Evolutionary conservation across 2,888 invertebrate species (phyloP).

Genomic region (Agelastica alni): DNA sequence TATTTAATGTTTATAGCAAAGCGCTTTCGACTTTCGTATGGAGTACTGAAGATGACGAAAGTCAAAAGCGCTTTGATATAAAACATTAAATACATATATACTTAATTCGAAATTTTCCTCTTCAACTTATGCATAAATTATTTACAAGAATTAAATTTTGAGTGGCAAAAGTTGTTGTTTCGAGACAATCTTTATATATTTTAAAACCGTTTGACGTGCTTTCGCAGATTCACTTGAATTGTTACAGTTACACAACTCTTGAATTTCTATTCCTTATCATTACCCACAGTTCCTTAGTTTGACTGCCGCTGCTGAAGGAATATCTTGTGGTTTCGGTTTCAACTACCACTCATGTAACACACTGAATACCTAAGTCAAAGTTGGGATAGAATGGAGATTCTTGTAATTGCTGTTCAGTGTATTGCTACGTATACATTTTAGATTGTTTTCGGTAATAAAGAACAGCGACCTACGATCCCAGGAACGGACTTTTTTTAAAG

Average conservation of each 20-base stretch:
- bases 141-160: no score
- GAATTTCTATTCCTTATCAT: conserved; percentile 24
- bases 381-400: conserved; percentile 19
- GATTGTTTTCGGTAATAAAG: neutral
- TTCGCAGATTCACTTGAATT: conserved; percentile 2
- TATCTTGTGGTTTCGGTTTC: conserved; percentile 27
- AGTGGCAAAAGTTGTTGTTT: no score
- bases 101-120: no score
- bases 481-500: neutral
- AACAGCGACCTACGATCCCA: neutral
- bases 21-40: no score
- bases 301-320: conserved; percentile 17
- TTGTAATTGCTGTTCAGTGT: conserved; percentile 24
- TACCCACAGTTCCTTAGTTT: conserved; percentile 19
- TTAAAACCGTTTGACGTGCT: conserved; percentile 1
- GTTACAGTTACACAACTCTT: conserved; percentile 1
- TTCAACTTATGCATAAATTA: no score
- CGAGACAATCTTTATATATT: neutral
- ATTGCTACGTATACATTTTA: neutral
- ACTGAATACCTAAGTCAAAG: conserved; percentile 17
- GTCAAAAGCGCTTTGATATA: no score
- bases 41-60: no score
- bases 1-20: no score
- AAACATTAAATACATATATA: no score
- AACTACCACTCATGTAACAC: conserved; percentile 8